These are phyloP conservation scores for Sphinx pinastri DNA, from an alignment of 2,888 invertebrate genomes.

Conservation along the genomic window DNA sequence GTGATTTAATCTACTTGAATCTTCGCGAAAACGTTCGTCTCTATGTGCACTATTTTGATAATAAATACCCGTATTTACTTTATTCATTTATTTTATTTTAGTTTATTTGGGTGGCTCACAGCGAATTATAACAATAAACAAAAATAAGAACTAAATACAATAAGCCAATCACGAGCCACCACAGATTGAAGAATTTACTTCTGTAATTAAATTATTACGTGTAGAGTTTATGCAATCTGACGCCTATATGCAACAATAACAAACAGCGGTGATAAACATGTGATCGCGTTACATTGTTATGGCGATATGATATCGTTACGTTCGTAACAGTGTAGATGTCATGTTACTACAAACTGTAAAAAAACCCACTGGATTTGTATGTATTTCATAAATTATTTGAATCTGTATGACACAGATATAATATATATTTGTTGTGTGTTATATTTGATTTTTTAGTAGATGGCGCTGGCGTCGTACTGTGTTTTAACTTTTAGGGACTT, in stretches of 20 bases:
- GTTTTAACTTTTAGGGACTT: too few relatives aligned
- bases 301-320: background rate
- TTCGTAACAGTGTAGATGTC: slow-evolving; percentile 34
- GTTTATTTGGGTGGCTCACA: too few relatives aligned
- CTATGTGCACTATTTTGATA: background rate
- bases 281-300: slow-evolving; percentile 9
- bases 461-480: too few relatives aligned
- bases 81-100: too few relatives aligned
- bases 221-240: slow-evolving; percentile 6
- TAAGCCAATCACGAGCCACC: too few relatives aligned
- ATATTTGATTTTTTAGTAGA: too few relatives aligned
- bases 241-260: slow-evolving; percentile 14
- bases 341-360: background rate
- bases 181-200: too few relatives aligned
- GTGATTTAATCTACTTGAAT: background rate
- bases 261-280: background rate
- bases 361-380: background rate
- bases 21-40: background rate
- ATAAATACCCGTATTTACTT: too few relatives aligned
- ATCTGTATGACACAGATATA: too few relatives aligned
- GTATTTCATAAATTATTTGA: background rate
- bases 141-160: too few relatives aligned
- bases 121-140: too few relatives aligned
- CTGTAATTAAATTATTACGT: background rate
- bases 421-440: too few relatives aligned